Conservation (phyloP, 2,888 invertebrate species). For the Macropis europaea region DNA sequence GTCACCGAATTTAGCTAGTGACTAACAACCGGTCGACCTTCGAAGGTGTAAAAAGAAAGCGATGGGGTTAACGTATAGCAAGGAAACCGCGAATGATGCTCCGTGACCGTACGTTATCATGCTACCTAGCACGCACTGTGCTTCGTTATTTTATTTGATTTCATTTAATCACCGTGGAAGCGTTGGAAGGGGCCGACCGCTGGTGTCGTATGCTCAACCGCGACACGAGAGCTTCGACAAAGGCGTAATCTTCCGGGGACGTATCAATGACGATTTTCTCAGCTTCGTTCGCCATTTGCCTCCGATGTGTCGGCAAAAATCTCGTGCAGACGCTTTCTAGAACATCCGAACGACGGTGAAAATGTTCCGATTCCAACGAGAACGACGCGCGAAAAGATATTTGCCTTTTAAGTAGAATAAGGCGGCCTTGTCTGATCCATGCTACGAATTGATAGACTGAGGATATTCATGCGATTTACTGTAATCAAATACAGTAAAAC, state of each 20-base stretch:
- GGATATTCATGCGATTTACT: too few species aligned
- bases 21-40: neutral
- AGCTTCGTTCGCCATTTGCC: neutral
- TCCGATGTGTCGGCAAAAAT: too few species aligned
- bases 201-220: slow-evolving; percentile 42
- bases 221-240: slow-evolving; percentile 29
- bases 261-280: neutral
- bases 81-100: slow-evolving; percentile 23
- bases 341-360: too few species aligned
- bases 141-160: slow-evolving; percentile 55
- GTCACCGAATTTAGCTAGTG: neutral
- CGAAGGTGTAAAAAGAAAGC: neutral
- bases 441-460: too few species aligned
- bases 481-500: too few species aligned
- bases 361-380: too few species aligned
- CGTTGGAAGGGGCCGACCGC: slow-evolving; percentile 23
- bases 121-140: slow-evolving; percentile 26
- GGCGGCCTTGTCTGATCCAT: too few species aligned
- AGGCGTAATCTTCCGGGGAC: slow-evolving; percentile 45
- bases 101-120: slow-evolving; percentile 5
- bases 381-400: too few species aligned
- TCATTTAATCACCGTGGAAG: slow-evolving; percentile 52
- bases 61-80: slow-evolving; percentile 3
- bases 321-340: too few species aligned
- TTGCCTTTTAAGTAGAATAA: too few species aligned